Evolutionary conservation across 2,113 vertebrate genomes (phyloP).

Genomic region (Mohoua ochrocephala): DNA sequence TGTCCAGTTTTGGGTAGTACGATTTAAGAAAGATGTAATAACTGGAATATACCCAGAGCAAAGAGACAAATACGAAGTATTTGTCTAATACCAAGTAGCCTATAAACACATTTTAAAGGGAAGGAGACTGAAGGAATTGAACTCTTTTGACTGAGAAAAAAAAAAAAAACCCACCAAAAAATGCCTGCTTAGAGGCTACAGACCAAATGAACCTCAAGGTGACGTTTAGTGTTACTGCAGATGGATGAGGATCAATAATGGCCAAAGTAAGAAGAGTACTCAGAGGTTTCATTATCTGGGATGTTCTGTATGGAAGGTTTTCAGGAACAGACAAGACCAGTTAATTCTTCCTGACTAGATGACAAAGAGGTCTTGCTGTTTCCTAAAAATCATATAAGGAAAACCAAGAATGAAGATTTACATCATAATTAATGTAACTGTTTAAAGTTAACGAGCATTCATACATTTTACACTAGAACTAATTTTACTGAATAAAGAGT

Average conservation of each 20-base stretch:
- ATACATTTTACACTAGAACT: background rate
- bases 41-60: background rate
- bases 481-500: background rate
- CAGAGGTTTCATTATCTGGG: background rate
- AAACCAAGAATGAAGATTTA: background rate
- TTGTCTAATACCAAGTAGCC: background rate
- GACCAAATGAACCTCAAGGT: background rate
- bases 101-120: background rate
- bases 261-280: background rate
- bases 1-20: background rate
- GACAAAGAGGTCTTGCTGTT: background rate
- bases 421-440: background rate
- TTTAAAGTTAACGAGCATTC: background rate
- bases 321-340: background rate
- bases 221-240: background rate
- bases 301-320: background rate
- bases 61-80: background rate
- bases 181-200: background rate
- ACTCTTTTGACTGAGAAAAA: background rate
- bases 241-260: background rate
- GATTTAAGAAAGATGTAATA: background rate
- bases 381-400: background rate
- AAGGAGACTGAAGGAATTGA: background rate
- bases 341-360: background rate
- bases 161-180: background rate